Conservation (phyloP, 2,113 vertebrate genomes). For the Baryphthengus martii region DNA sequence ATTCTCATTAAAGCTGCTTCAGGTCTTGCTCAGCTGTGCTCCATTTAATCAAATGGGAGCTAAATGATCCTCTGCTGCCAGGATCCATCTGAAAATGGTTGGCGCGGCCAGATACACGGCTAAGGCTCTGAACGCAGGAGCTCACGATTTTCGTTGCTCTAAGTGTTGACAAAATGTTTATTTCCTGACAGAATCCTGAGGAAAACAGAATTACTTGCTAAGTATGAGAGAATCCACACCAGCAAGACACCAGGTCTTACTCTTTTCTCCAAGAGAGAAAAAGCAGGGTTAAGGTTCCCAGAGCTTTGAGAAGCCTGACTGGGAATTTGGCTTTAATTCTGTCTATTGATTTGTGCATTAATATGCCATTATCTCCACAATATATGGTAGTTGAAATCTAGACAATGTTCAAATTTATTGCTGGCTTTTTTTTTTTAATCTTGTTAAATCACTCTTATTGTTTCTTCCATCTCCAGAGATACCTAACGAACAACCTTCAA, state of each 20-base stretch:
- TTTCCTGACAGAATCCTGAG: neutral
- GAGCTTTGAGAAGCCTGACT: neutral
- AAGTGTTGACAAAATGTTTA: neutral
- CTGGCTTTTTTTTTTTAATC: neutral
- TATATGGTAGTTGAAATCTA: neutral
- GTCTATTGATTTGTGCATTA: slow-evolving; percentile 37
- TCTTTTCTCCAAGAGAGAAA: neutral
- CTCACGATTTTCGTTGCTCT: neutral
- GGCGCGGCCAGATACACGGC: fast-evolving
- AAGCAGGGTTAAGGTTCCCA: neutral
- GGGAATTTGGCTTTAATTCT: neutral
- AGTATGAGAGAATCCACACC: fast-evolving
- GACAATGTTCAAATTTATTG: neutral
- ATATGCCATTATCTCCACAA: slow-evolving; percentile 30
- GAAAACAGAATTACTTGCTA: neutral
- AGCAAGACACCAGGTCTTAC: neutral
- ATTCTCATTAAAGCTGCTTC: neutral
- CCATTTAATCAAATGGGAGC: neutral
- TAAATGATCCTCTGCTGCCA: neutral
- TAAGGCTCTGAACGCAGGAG: neutral
- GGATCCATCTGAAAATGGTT: neutral
- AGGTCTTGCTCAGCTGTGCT: neutral
- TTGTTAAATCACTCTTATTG: slow-evolving; percentile 12
- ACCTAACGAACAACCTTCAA: neutral
- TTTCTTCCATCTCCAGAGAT: slow-evolving; percentile 5